A percentile compares a stretch with the other conserved stretches of the same genome.
These are phyloP conservation scores for Leptinotarsa defecta DNA, from an alignment of 1,140 invertebrate genomes.

Conservation along the genomic window DNA sequence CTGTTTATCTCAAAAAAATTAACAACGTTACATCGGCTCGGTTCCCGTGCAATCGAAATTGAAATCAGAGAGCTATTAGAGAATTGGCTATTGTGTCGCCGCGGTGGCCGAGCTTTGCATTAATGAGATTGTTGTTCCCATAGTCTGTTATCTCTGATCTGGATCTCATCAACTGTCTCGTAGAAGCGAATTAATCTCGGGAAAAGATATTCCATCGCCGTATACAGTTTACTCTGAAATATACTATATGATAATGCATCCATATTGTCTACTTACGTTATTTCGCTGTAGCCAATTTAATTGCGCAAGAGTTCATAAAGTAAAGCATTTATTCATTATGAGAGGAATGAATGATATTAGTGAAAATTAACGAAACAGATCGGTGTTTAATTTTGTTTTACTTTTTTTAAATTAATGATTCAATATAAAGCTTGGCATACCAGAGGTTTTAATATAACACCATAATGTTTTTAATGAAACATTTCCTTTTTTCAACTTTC, in stretches of 20 bases:
- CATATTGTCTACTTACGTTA: not conserved
- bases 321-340: too few relatives aligned
- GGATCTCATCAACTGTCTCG: conserved; percentile 48
- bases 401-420: too few relatives aligned
- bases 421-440: too few relatives aligned
- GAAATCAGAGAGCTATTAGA: conserved; percentile 20
- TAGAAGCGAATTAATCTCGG: conserved; percentile 44
- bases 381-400: too few relatives aligned
- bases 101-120: conserved; percentile 44
- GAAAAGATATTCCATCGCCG: not conserved
- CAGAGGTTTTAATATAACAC: too few relatives aligned
- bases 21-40: not conserved
- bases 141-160: conserved; percentile 41
- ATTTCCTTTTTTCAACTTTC: too few relatives aligned
- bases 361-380: too few relatives aligned
- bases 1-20: not conserved
- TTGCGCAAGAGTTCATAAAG: too few relatives aligned
- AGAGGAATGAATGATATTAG: too few relatives aligned
- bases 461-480: too few relatives aligned
- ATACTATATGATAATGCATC: not conserved
- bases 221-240: not conserved
- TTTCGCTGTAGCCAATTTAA: too few relatives aligned
- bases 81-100: conserved; percentile 33
- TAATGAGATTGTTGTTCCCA: conserved; percentile 49
- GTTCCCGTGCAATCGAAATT: conserved; percentile 18